Base-by-base conservation (phyloP, 1,140 invertebrate species). In the Chymomyza costata region DNA sequence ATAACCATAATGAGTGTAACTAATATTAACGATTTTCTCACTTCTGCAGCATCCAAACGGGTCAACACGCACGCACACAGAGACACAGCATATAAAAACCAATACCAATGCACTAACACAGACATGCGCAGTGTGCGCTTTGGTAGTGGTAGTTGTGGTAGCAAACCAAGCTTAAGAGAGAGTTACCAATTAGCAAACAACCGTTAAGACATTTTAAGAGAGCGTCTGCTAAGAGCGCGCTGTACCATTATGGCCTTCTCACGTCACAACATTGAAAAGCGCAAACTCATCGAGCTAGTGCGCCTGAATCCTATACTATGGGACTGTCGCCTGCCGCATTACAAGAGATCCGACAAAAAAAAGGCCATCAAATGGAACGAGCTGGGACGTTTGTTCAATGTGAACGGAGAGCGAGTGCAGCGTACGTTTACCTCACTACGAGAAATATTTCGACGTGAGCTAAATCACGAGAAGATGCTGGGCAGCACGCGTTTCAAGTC, bases 331-430 rank as follows among this genome's bases (percentile, higher is more conserved):
- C 51, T 84, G 55, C 82, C 82, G 1, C 82, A 84, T 40, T 84
- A 84, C 50, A 84, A 84, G 32, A 62, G 82, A 16, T 84, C 82
- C 6, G 82, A 84, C 35, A 84, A 84, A 51, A 82, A 81, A 18
- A 84, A 84, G 46, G 78, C 82, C 34, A 60, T 84, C 25, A 84
- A 84, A 45, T 84, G 82, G 82, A 84, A 84, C 43, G 82, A 84
- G 35, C 60, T 84, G 19, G 82, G 82, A 1, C 68, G 82, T 8
- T 48, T 84, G 7, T 84, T 84, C 35, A 84, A 71, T 32, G 82
- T 84, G 13, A 84, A 65, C 10, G 82, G 82, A 2, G 82, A 84
- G 41, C 58, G 82, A 3, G 82, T 84, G 14, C 82, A 84, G 48
- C 69, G 82, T n/a, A 84, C 82, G 2, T 84, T 84, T 21, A 84